phyloP scores from a whole-genome alignment of 1,140 invertebrate species.

The Macrostomum lignano region DNA sequence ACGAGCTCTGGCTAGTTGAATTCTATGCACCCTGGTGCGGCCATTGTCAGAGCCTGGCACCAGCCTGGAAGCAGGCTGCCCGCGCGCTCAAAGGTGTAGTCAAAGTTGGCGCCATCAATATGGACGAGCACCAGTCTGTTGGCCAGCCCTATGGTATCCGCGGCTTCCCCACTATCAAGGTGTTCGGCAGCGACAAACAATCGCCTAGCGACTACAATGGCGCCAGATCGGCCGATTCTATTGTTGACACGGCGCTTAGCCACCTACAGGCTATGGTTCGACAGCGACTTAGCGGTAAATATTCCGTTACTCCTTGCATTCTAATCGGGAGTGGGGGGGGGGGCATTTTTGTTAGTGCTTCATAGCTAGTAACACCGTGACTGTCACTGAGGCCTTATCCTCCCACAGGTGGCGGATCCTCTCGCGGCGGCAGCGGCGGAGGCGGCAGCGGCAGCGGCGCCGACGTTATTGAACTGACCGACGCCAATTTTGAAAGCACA shows the following conservation, averaged over 20 bases:
- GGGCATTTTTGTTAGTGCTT: conserved; percentile 10
- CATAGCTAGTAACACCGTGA: conserved; percentile 7
- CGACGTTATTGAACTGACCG: conserved; percentile 68
- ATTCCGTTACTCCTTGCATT: too few relatives aligned
- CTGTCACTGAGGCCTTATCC: conserved; percentile 35
- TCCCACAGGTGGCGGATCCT: too few relatives aligned
- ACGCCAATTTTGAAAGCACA: conserved; percentile 63
- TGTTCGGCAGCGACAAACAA: conserved; percentile 59
- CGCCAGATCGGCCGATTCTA: conserved; percentile 7
- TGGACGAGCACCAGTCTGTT: conserved; percentile 54
- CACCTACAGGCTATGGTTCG: conserved; percentile 41
- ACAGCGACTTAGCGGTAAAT: conserved; percentile 29
- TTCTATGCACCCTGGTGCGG: conserved; percentile 61
- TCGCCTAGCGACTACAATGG: conserved; percentile 57
- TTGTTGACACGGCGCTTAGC: conserved; percentile 45
- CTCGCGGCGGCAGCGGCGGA: too few relatives aligned
- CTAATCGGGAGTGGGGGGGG: conserved; percentile 6
- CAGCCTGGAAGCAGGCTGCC: conserved; percentile 77
- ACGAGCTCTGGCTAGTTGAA: conserved; percentile 76
- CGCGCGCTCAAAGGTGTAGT: conserved; percentile 63
- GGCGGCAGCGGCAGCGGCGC: conserved; percentile 28
- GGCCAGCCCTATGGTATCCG: conserved; percentile 47
- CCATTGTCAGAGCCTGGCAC: conserved; percentile 73
- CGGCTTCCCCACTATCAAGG: conserved; percentile 85
- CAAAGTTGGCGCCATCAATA: conserved; percentile 72